Base-by-base conservation (phyloP, 2,797 vertebrate genomes). In the Alfaro cultratus region DNA sequence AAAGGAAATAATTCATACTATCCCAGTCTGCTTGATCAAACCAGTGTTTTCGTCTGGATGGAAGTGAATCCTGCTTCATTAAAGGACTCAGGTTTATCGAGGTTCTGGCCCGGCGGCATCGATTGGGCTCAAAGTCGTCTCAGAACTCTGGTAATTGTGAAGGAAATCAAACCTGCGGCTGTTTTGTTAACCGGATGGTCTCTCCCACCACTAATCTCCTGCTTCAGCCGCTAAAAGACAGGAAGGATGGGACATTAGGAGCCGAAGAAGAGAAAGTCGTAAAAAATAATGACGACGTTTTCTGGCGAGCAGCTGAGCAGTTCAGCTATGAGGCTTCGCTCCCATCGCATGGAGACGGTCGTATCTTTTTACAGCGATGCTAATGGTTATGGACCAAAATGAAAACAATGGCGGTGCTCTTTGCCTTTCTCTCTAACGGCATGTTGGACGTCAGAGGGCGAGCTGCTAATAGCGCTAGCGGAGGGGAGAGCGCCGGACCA, bases 351-450 rank as follows among this genome's bases (percentile, higher is more conserved):
- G 85, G 91, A 82, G 85, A 84, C 81, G 87, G 83, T 91, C 80
- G 80, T 92, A 91, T 93, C 87, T 93, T 93, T 93, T 92, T 94
- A 94, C 90, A 87, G 73, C 75, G 73, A 75, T 86, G 85, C 80
- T 93, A 94, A 94, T 94, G 91, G 91, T 90, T 90, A 92, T 92
- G 92, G 89, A 88, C 79, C 89, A 89, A 93, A 90, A 93, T 86
- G 88, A 93, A 87, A 89, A 79, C 78, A 86, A 93, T 91, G 92
- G 89, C 83, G 75, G 74, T 31, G 84, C 85, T 91, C 80, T 94
- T 92, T 91, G 21, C 87, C 91, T 68, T 15, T 62, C 85, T 88
- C 82, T 64, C 89, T 95, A 92, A 93, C 86, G 83, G 85, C 89
- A 90, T 92, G 90, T 79, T 79, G 87, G 81, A 76, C 0, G 29